Base-by-base conservation (phyloP, 1,140 invertebrate genomes). In the Cylas formicarius region DNA sequence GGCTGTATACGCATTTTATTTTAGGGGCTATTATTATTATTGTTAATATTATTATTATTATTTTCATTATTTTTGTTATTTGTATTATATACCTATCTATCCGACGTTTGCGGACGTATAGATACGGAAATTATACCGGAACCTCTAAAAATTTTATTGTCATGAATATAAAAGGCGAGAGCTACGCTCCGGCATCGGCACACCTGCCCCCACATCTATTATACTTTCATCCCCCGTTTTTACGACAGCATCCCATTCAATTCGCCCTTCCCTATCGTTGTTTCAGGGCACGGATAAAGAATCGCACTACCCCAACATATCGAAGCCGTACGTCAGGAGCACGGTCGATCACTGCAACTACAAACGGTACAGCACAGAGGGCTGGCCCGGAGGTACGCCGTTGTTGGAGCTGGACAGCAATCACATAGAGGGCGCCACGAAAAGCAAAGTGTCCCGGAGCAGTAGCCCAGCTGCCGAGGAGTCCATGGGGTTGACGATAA, bases 381-480 rank as follows among this genome's bases (percentile, higher is more conserved):
- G 56, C 61, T 74, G 50, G 66, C 68, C 32, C 16, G 66, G 44
- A 44, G 70, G 53, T 66, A 73, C 63, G 8, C 63, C 64, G 2
- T 59, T 72, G 2, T 52, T 68, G 11, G 72, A 74, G 35, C 57
- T 72, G 2, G 70, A 73, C 44, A 67, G 66, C 44, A 78, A 80
- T 41, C 72, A 77, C 23, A 76, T 78, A 41, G 76, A 78, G 56
- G 71, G 75, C 13, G 76, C 74, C 7, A 76, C 77, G 24, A 62
- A 75, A 2, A 78, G 75, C 48, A 76, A 75, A 54, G 71, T 75
- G 18, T 77, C 74, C 19, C 67, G 76, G 2, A 78, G 76, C 50
- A 78, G 75, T 50, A 75, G 67, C 42, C 66, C 65, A 39, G 54
- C 60, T 10, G 51, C 57, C 11, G 62, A 66, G 40, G 70, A 72